Base-by-base conservation (phyloP, 1,140 invertebrate genomes). In the Neocloeon triangulifer region DNA sequence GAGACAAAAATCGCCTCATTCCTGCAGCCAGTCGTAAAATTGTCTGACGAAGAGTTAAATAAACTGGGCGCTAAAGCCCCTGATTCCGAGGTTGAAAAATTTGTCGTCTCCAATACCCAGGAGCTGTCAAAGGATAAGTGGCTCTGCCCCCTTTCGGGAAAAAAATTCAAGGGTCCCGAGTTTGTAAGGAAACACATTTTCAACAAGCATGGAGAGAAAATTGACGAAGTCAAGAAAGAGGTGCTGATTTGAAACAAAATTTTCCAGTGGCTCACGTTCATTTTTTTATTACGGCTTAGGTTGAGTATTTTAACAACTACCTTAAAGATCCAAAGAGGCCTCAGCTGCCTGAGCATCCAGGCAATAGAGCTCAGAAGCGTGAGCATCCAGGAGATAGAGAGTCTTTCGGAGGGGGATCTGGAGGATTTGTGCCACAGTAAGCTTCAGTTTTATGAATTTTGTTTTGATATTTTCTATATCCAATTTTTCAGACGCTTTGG, bases 141-240 rank as follows among this genome's bases (percentile, higher is more conserved):
- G 91, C 52, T 98, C 16, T 99, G 94, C 60, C 92, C 94, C 0
- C 58, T 99, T 1, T 95, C 88, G 36, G 92, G 91, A 0, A 99
- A 99, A 50, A 98, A 98, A 50, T 99, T 99, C 53, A 98, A 97
- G 53, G 94, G 91, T 0, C 89, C 94, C 1, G 92, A 98, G 47
- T 99, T 96, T 57, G 91, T 99, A 9, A 71, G 86, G 19, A 99
- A 99, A 50, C 94, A 99, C 50, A 94, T 99, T 25, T 80, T 89
- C 41, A 96, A 95, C 50, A 98, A 98, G 47, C 91, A 98, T 48
- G 69, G 53, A 0, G 94, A 98, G 43, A 95, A 96, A 56, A 72
- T 98, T 14, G 82, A 95, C 12, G 88, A 97, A 56, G 91, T 96
- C 0, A 81, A 81, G 39, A 85, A 88, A 44, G 91, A 97, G 58